A percentile compares a stretch with the other conserved stretches of the same genome.
Conservation (phyloP, 2,113 vertebrate species). For the Heptranchias perlo region DNA sequence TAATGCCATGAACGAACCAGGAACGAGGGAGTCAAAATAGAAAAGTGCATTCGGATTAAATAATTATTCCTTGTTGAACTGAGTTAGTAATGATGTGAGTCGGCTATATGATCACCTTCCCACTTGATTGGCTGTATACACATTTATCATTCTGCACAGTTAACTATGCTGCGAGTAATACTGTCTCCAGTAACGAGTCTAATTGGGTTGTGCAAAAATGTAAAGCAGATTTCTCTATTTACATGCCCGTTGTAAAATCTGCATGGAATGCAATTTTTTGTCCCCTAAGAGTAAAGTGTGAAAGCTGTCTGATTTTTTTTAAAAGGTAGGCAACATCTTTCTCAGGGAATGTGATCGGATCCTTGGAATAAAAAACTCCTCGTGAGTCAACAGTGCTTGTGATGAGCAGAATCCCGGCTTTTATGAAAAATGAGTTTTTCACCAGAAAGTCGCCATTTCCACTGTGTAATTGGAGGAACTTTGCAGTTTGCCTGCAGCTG, state of each 20-base stretch:
- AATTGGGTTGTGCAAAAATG: background rate
- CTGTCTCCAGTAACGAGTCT: background rate
- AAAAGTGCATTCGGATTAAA: background rate
- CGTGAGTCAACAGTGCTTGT: background rate
- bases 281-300: background rate
- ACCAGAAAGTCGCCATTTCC: conserved; percentile 33
- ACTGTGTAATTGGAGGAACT: conserved; percentile 37
- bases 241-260: background rate
- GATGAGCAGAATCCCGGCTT: conserved; percentile 7
- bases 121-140: background rate
- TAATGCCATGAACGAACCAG: background rate
- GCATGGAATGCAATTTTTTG: background rate
- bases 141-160: background rate
- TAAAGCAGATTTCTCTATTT: background rate
- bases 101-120: background rate
- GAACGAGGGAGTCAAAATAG: background rate
- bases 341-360: background rate
- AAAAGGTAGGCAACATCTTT: background rate
- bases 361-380: background rate
- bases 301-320: too few species aligned
- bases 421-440: conserved; percentile 32
- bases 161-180: background rate
- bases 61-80: conserved; percentile 6
- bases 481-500: conserved; percentile 37
- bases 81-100: background rate